Percentiles rank a stretch among this genome's conserved stretches.
These are phyloP conservation scores for Myiopsitta monachus DNA, from an alignment of 2,113 vertebrate species.

Conservation along the genomic window DNA sequence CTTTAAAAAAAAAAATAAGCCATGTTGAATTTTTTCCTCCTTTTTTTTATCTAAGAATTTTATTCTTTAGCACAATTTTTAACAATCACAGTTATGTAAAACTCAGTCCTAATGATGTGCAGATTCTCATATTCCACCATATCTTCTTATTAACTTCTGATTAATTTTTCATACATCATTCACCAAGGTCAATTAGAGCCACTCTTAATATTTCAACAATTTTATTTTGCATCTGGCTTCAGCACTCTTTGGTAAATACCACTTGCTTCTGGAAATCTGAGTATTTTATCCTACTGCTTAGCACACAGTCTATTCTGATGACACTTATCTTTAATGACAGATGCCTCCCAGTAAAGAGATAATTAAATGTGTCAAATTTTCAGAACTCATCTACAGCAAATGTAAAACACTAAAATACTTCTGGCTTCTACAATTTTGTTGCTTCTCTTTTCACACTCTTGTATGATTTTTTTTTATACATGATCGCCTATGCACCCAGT, in stretches of 20 bases:
- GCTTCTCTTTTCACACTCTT: background rate
- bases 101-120: background rate
- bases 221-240: background rate
- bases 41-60: background rate
- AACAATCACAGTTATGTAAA: background rate
- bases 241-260: background rate
- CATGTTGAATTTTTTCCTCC: background rate
- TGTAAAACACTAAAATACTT: background rate
- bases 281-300: background rate
- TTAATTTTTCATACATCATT: background rate
- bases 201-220: background rate
- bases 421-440: rapidly evolving
- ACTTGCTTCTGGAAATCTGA: background rate
- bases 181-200: background rate
- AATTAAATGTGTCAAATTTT: background rate
- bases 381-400: background rate
- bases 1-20: background rate
- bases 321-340: background rate
- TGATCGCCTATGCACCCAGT: rapidly evolving
- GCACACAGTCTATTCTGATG: background rate
- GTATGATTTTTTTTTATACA: background rate
- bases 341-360: background rate
- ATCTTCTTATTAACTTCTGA: background rate
- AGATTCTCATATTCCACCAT: background rate
- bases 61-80: background rate